Conservation (phyloP, 2,113 vertebrate genomes). For the Scomber colias region DNA sequence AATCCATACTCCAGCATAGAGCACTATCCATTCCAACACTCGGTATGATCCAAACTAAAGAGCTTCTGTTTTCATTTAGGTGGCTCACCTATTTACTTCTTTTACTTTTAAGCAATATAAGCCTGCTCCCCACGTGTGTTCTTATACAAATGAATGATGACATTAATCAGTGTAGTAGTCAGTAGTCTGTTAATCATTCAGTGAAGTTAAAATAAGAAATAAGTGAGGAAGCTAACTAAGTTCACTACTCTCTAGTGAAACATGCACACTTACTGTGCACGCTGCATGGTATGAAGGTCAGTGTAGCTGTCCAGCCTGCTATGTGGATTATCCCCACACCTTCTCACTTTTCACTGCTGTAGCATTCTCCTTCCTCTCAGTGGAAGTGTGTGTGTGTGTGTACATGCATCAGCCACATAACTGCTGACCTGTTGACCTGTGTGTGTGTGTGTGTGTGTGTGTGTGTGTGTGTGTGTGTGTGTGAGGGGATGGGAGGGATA, state of each 20-base stretch:
- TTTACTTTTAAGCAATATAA: too few species aligned
- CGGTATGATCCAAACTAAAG: too few species aligned
- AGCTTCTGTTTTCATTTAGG: too few species aligned
- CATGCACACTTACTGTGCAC: neutral
- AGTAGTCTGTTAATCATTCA: neutral
- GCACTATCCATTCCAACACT: too few species aligned
- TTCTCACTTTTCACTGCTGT: slow-evolving; percentile 33
- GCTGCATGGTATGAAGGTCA: slow-evolving; percentile 27
- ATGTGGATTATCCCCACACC: slow-evolving; percentile 5
- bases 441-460: neutral
- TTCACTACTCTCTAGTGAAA: neutral
- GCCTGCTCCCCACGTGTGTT: too few species aligned
- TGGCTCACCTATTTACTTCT: too few species aligned
- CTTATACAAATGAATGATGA: too few species aligned
- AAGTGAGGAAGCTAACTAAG: neutral
- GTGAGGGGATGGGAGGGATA: neutral
- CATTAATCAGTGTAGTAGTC: too few species aligned
- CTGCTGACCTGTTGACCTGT: slow-evolving; percentile 16
- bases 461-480: slow-evolving; percentile 7
- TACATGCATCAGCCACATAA: slow-evolving; percentile 1
- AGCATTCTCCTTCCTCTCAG: neutral
- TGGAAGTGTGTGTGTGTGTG: slow-evolving; percentile 1
- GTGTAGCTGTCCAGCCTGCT: neutral
- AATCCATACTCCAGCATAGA: too few species aligned
- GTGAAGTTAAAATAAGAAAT: neutral